phyloP scores from a whole-genome alignment of 2,113 vertebrate genomes.

The Bambusicola thoracicus region DNA sequence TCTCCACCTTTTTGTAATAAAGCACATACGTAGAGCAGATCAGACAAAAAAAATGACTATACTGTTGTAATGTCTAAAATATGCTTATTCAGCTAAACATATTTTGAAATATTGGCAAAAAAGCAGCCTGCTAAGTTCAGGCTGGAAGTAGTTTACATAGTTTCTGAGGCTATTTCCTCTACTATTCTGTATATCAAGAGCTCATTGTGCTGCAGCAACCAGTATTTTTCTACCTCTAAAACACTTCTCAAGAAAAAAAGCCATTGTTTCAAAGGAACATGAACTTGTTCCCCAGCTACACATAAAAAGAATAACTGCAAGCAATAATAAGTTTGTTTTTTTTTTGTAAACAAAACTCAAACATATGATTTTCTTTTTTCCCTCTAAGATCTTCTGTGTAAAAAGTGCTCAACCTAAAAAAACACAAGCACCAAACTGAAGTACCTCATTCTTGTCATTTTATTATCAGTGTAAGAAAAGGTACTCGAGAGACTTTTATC shows the following conservation, averaged over 20 bases:
- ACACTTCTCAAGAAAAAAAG: neutral
- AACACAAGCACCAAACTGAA: neutral
- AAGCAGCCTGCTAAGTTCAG: neutral
- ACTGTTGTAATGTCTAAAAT: neutral
- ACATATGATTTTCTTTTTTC: neutral
- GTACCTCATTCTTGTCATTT: neutral
- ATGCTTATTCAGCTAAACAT: slow-evolving; percentile 25
- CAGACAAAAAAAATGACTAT: slow-evolving; percentile 24
- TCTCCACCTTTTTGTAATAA: slow-evolving; percentile 10
- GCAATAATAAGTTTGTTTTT: neutral
- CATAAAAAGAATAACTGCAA: neutral
- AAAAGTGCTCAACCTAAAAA: neutral
- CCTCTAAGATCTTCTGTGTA: neutral
- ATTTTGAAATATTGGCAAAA: slow-evolving; percentile 30
- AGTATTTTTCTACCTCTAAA: neutral
- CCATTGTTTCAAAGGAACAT: neutral
- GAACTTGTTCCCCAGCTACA: neutral
- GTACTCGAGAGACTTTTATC: neutral
- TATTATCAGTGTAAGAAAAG: neutral
- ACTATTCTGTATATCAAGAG: slow-evolving; percentile 7
- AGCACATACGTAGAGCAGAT: neutral
- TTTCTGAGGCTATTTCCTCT: slow-evolving; percentile 32
- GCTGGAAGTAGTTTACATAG: slow-evolving; percentile 2
- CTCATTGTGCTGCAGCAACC: neutral
- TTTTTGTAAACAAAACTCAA: neutral